phyloP scores from a whole-genome alignment of 2,797 vertebrate species.

The Austrolebias charrua region DNA sequence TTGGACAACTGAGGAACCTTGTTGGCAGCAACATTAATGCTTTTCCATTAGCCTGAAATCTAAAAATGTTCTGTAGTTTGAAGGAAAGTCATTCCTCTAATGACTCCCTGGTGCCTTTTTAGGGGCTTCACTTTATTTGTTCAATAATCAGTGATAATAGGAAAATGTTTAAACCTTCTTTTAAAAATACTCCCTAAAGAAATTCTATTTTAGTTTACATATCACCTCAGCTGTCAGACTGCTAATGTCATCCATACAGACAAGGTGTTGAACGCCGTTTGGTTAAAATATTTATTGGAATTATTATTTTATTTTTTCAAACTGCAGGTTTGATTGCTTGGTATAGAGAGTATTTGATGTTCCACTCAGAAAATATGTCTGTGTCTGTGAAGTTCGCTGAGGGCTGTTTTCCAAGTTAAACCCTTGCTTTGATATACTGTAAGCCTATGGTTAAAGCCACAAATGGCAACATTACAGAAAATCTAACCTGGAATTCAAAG shows the following conservation, averaged over 20 bases:
- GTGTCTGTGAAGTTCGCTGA: constrained; percentile 31
- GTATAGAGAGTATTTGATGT: constrained; percentile 28
- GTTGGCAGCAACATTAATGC: constrained; percentile 47
- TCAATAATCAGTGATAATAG: constrained; percentile 61
- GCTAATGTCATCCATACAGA: neutral
- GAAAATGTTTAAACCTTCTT: constrained; percentile 49
- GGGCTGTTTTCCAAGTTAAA: constrained; percentile 41
- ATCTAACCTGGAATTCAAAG: constrained; percentile 61
- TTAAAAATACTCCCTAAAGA: constrained; percentile 34
- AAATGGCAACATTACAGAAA: constrained; percentile 57
- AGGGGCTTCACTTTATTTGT: constrained; percentile 57
- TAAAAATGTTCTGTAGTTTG: constrained; percentile 32
- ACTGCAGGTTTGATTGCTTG: constrained; percentile 25
- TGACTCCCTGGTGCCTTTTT: constrained; percentile 52
- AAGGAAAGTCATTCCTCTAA: constrained; percentile 60
- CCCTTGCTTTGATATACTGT: constrained; percentile 38
- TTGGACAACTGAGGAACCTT: constrained; percentile 63
- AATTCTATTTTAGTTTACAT: constrained; percentile 26
- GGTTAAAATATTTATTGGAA: constrained; percentile 22
- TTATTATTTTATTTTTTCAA: constrained; percentile 9
- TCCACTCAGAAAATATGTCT: constrained; percentile 30
- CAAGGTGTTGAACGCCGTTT: constrained; percentile 7
- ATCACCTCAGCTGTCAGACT: constrained; percentile 27
- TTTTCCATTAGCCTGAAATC: too few relatives aligned
- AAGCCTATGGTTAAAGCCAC: constrained; percentile 56